A percentile compares a stretch with the other conserved stretches of the same genome.
phyloP scores from a whole-genome alignment of 2,888 invertebrate genomes.

The Serrognathus titanus region DNA sequence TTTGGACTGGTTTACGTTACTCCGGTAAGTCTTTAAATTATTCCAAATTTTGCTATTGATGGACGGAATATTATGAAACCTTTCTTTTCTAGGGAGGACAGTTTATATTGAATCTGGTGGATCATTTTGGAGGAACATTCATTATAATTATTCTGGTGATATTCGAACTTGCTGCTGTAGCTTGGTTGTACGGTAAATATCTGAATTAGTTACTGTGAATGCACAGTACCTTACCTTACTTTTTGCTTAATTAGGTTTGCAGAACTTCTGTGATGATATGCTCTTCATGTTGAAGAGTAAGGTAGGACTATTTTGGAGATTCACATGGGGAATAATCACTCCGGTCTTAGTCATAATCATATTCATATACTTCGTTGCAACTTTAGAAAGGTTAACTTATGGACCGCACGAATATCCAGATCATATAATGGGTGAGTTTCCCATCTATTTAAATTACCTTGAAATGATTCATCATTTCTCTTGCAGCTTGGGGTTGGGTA shows the following conservation, averaged over 20 bases:
- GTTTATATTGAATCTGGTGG: slow-evolving; percentile 48
- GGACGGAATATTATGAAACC: background rate
- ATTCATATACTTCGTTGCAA: slow-evolving; percentile 65
- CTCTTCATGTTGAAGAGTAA: slow-evolving; percentile 74
- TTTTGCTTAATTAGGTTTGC: slow-evolving; percentile 35
- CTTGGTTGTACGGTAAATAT: slow-evolving; percentile 49
- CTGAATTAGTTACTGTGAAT: background rate
- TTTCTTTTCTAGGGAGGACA: slow-evolving; percentile 47
- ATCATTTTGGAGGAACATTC: slow-evolving; percentile 50
- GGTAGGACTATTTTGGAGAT: slow-evolving; percentile 70
- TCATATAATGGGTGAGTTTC: slow-evolving; percentile 48
- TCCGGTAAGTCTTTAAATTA: slow-evolving; percentile 56
- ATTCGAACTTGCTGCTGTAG: slow-evolving; percentile 48
- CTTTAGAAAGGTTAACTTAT: slow-evolving; percentile 59
- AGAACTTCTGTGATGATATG: slow-evolving; percentile 64
- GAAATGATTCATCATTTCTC: background rate
- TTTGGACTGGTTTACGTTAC: slow-evolving; percentile 70
- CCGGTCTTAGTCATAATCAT: slow-evolving; percentile 68
- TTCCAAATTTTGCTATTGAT: background rate
- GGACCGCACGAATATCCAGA: slow-evolving; percentile 58
- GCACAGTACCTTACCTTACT: slow-evolving; percentile 6
- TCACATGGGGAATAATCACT: slow-evolving; percentile 73
- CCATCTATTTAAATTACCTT: background rate
- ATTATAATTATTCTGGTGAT: slow-evolving; percentile 50
- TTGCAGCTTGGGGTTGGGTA: background rate